Evolutionary conservation across 2,113 vertebrate genomes (phyloP).

Genomic region (Rhabdornis inornatus): DNA sequence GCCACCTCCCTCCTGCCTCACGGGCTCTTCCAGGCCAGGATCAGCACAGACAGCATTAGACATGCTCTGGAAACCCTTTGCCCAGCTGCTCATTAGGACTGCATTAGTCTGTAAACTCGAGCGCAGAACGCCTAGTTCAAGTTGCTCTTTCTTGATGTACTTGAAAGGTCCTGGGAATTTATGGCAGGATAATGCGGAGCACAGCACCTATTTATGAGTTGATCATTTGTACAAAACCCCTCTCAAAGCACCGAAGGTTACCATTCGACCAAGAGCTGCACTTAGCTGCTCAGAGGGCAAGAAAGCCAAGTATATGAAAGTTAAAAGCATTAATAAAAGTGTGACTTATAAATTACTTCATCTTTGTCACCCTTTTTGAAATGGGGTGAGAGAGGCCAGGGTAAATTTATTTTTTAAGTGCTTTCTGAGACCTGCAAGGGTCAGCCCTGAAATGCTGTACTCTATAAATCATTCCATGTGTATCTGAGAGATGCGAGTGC

Average conservation of each 20-base stretch:
- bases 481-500: conserved; percentile 74
- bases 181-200: conserved; percentile 79
- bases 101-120: conserved; percentile 73
- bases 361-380: conserved; percentile 86
- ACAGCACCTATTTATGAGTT: conserved; percentile 83
- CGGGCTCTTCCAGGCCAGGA: background rate
- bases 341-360: conserved; percentile 88
- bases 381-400: conserved; percentile 84
- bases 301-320: conserved; percentile 81
- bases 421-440: conserved; percentile 82
- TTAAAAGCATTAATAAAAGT: conserved; percentile 89
- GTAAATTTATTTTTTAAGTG: conserved; percentile 90
- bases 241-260: conserved; percentile 77
- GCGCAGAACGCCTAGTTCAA: conserved; percentile 60
- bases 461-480: conserved; percentile 81
- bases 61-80: conserved; percentile 54
- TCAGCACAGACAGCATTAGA: conserved; percentile 15
- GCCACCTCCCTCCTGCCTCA: background rate
- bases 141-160: conserved; percentile 75
- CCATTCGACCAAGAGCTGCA: conserved; percentile 73
- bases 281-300: conserved; percentile 75
- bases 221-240: conserved; percentile 80
- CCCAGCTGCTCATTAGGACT: conserved; percentile 75
- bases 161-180: conserved; percentile 80
- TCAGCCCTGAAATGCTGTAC: conserved; percentile 82